Percentiles rank a stretch among this genome's conserved stretches.
Evolutionary conservation across 2,888 invertebrate species (phyloP).

Genomic region (Alloscopus bannaensis): DNA sequence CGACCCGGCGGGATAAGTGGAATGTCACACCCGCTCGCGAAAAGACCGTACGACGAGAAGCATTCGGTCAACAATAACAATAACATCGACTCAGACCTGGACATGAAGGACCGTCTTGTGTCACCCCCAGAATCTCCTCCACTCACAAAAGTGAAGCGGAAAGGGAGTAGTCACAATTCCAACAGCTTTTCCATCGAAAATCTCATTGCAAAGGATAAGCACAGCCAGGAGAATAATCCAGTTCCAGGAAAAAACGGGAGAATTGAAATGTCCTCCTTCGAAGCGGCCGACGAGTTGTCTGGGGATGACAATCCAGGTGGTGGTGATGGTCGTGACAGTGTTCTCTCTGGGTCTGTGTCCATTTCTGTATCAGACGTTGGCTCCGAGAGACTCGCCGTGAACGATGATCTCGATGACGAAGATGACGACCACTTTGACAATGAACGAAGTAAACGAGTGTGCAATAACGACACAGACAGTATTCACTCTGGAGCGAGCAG

Average conservation of each 20-base stretch:
- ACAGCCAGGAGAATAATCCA: constrained; percentile 37
- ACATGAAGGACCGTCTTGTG: constrained; percentile 38
- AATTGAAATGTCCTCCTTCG: constrained; percentile 15
- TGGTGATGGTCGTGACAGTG: constrained; percentile 61
- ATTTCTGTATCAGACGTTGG: constrained; percentile 66
- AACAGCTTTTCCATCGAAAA: constrained; percentile 73
- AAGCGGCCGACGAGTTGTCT: constrained; percentile 50
- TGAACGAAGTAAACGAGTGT: not conserved
- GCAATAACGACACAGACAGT: not conserved
- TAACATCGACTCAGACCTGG: constrained; percentile 9
- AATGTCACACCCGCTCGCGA: constrained; percentile 41
- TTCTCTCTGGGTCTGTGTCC: constrained; percentile 67
- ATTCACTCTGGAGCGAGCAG: not conserved
- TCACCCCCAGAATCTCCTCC: constrained; percentile 45
- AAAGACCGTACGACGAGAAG: constrained; percentile 32
- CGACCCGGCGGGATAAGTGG: constrained; percentile 33
- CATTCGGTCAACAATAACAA: constrained; percentile 43
- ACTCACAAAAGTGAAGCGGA: constrained; percentile 58
- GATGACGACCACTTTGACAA: constrained; percentile 46
- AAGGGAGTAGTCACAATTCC: constrained; percentile 70
- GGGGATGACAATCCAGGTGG: constrained; percentile 58
- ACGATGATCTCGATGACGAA: constrained; percentile 51
- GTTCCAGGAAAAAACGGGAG: constrained; percentile 39
- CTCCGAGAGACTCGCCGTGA: constrained; percentile 54
- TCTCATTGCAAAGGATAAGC: constrained; percentile 73